Evolutionary conservation across 2,888 invertebrate species (phyloP), one percentile per base, ranked within the genome.

Genomic region (Phengaris alcon): DNA sequence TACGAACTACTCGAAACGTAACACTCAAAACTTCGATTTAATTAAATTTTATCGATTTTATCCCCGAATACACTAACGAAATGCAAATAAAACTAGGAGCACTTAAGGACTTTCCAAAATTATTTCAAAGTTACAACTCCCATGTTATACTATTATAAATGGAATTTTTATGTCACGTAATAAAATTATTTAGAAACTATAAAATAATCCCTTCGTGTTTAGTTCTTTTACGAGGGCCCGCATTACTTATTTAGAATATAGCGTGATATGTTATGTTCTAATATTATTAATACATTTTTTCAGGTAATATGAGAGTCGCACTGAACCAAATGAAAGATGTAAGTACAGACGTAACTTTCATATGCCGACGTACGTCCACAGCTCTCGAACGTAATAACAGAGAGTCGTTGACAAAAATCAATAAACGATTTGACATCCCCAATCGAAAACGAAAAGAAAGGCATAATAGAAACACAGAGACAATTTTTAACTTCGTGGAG

Each of bases 401-500:
- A 84, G 83, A 84, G 84, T 85, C 52, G 54, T 72, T 72, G 51
- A 72, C 72, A 54, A 72, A 72, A 81, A 79, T 79, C 77, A 68
- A 75, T 76, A 76, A 54, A 69, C 75, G 15, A 72, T 72, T 77
- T 75, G 68, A 77, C 76, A 77, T 78, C 75, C 75, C 48, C 76
- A 78, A 79, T 73, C 75, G 78, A 75, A 76, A 78, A 80, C 79
- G 79, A 81, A 82, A 81, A 82, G 81, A 81, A 83, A 84, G 82
- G 80, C 77, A 80, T 83, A 85, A 81, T 80, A 79, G 81, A 77
- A 76, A 76, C 77, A 78, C 79, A 80, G 86, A 86, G 87, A 89
- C 87, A 86, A 84, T 85, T 89, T 87, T 87, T 88, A 82, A 87
- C 88, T 88, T 89, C 90, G 85, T 82, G 85, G 87, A 87, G 86